phyloP scores from a whole-genome alignment of 2,797 vertebrate species.

The Chaetophractus vellerosus region DNA sequence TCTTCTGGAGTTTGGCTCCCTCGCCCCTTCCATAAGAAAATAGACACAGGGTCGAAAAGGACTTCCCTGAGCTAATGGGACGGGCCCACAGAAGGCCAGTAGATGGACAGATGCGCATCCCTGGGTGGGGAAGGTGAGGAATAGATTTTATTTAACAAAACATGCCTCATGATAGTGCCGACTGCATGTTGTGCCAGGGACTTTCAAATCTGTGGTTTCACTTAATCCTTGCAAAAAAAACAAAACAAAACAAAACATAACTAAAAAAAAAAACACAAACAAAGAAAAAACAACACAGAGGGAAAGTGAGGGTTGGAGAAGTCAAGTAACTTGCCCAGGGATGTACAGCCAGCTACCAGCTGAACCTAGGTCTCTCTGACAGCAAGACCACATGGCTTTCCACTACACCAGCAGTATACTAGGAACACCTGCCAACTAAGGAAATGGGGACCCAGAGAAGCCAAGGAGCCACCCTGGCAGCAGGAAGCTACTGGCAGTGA shows the following conservation, averaged over 20 bases:
- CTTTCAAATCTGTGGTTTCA: conserved; percentile 33
- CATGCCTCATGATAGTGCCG: not conserved
- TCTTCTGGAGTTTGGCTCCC: conserved; percentile 25
- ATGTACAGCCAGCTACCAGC: not conserved
- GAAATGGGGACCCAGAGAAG: not conserved
- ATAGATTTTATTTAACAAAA: not conserved
- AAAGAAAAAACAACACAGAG: not conserved
- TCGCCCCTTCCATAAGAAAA: conserved; percentile 31
- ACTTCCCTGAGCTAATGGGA: conserved; percentile 42
- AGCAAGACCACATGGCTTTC: conserved; percentile 2
- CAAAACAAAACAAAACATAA: too few relatives aligned
- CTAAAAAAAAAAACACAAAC: too few relatives aligned
- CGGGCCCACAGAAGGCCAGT: not conserved
- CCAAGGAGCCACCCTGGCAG: not conserved
- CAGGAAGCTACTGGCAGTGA: not conserved
- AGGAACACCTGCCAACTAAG: not conserved
- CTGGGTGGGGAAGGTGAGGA: not conserved
- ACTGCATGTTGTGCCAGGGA: not conserved
- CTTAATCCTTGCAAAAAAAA: not conserved
- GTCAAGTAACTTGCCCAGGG: not conserved
- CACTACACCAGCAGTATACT: too few relatives aligned
- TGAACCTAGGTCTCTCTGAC: not conserved
- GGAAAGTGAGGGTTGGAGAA: conserved; percentile 26
- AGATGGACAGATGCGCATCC: not conserved
- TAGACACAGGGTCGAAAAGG: conserved; percentile 24